Conservation (phyloP, 2,113 vertebrate species). For the Tragelaphus strepsiceros region DNA sequence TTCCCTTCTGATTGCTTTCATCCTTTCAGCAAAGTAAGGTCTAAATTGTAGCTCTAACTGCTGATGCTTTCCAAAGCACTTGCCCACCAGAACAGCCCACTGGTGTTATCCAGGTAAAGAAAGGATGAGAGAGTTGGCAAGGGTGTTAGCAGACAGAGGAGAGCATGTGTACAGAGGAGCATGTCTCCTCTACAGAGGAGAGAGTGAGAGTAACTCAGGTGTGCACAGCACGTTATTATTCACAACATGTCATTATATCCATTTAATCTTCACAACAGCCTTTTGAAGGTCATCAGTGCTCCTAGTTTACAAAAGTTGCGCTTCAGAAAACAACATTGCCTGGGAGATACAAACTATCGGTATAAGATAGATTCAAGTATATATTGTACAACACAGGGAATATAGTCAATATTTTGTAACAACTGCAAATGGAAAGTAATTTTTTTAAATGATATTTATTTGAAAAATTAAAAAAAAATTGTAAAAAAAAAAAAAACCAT, state of each 20-base stretch:
- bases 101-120: not conserved
- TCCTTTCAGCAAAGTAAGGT: not conserved
- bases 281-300: not conserved
- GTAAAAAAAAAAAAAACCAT: not conserved
- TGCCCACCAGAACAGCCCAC: no score
- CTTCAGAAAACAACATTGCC: not conserved
- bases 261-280: not conserved
- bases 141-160: not conserved
- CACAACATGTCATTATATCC: not conserved
- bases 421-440: not conserved
- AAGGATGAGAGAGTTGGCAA: not conserved
- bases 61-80: not conserved
- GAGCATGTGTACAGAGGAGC: no score
- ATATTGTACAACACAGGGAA: not conserved
- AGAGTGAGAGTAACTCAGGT: not conserved
- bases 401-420: not conserved
- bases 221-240: not conserved
- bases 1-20: not conserved
- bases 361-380: not conserved
- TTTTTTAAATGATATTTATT: not conserved
- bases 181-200: no score
- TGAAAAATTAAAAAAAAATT: accelerated
- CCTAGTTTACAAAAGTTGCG: not conserved
- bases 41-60: not conserved
- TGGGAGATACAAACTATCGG: not conserved